Evolutionary conservation across 2,888 invertebrate species (phyloP), one percentile per base, ranked within the genome.

Genomic region (Leptogaster cylindrica): DNA sequence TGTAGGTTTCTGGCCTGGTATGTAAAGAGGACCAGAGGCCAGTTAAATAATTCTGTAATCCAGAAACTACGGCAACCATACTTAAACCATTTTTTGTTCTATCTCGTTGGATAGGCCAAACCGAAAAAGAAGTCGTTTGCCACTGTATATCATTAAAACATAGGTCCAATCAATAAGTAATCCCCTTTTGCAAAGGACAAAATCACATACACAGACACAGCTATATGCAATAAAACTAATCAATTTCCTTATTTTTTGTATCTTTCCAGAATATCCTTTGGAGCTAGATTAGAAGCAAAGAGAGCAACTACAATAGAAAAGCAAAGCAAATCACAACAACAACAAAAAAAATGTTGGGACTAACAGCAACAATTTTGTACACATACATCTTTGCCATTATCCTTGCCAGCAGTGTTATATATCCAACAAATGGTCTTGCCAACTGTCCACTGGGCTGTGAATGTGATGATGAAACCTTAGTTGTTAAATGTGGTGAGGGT

Each of bases 401-500:
- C 12, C 64, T 41, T 64, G 36, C 41, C 44, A 52, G 51, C 46
- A 41, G 23, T 36, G 31, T 51, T 36, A 66, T 71, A 44, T 69
- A 68, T 50, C 69, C 75, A 63, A 72, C 75, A 69, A 73, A 72
- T 70, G 78, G 76, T 46, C 70, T 89, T 71, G 89, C 89, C 66
- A 89, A 91, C 82, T 95, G 95, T 77, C 95, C 95, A n/a, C 86
- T 82, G 70, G 91, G 90, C 73, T 95, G 95, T 82, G 87, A 84
- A 78, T 95, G 95, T 83, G 91, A 95, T 82, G 95, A 95, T 77
- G 93, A 93, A 72, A 93, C 90, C 7, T 87, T 92, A 72, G 90
- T 91, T 67, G 95, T 94, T 52, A 88, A 89, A 73, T 95, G 95
- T 82, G 89, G 92, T 74, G 89, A 89, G 77, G 92, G 92, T 76